phyloP scores from a whole-genome alignment of 1,140 invertebrate genomes.

The Neomicropteryx cornuta region DNA sequence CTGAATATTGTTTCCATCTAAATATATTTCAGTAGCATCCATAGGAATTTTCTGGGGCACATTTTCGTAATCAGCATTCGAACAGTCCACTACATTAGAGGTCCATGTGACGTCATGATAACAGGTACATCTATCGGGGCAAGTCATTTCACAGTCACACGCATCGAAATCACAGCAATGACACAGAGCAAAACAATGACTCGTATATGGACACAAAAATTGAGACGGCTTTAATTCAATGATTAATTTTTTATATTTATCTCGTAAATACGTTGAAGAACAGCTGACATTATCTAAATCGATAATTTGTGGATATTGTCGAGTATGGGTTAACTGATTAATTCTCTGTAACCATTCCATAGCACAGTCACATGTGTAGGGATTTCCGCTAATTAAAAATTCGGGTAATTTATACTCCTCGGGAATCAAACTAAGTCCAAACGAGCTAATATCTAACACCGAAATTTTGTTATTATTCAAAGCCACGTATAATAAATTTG shows the following conservation, averaged over 20 bases:
- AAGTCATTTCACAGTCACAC: conserved; percentile 87
- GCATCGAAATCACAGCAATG: conserved; percentile 87
- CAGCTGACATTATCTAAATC: conserved; percentile 77
- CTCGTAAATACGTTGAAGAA: conserved; percentile 64
- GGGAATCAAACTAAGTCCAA: conserved; percentile 53
- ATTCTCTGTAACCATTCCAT: conserved; percentile 79
- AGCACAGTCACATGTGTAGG: conserved; percentile 71
- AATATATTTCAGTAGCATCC: conserved; percentile 82
- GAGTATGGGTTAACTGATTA: conserved; percentile 53
- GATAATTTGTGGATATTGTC: conserved; percentile 73
- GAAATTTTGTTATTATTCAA: conserved; percentile 64
- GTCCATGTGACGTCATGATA: conserved; percentile 88
- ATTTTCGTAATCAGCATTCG: conserved; percentile 55
- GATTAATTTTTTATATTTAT: conserved; percentile 56
- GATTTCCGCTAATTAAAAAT: conserved; percentile 72
- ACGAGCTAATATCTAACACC: conserved; percentile 58
- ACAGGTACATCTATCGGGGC: conserved; percentile 75
- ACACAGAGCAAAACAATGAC: conserved; percentile 81
- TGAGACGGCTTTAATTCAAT: conserved; percentile 68
- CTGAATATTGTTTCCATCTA: conserved; percentile 75
- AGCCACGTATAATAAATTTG: conserved; percentile 58
- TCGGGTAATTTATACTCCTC: conserved; percentile 54
- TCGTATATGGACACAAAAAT: conserved; percentile 77
- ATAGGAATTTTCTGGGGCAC: conserved; percentile 74
- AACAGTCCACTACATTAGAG: conserved; percentile 84